Conservation (phyloP, 1,140 invertebrate genomes). For the Zaprionus lachaisei region DNA sequence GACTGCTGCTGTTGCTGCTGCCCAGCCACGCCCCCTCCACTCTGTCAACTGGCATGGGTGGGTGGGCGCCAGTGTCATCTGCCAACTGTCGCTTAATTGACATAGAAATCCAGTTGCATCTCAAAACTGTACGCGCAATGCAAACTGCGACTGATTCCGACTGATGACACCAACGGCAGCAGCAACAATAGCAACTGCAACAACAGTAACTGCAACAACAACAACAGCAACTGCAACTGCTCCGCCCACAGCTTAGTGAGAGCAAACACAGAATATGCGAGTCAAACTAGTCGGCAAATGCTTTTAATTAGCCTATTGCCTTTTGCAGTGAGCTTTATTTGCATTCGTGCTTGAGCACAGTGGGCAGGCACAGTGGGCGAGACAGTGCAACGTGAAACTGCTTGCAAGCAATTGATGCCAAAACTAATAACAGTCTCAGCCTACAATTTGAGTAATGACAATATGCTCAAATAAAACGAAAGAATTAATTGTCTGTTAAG, state of each 20-base stretch:
- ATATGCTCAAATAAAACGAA: not conserved
- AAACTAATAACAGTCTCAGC: not conserved
- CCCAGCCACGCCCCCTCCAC: not conserved
- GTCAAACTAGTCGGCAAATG: constrained; percentile 62
- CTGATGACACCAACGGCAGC: constrained; percentile 26
- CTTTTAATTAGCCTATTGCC: constrained; percentile 73
- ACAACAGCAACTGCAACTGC: not conserved
- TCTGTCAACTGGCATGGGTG: constrained; percentile 22
- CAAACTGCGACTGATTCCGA: constrained; percentile 36
- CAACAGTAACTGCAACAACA: not conserved
- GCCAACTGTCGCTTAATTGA: constrained; percentile 56
- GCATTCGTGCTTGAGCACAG: constrained; percentile 37
- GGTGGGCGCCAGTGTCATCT: constrained; percentile 26
- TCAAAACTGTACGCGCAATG: constrained; percentile 26
- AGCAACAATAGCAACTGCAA: not conserved
- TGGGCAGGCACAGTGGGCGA: constrained; percentile 3
- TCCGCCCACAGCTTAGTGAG: constrained; percentile 25
- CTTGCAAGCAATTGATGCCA: not conserved
- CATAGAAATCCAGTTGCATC: constrained; percentile 72
- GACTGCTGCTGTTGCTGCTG: not conserved
- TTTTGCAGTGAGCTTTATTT: constrained; percentile 63
- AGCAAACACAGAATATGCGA: constrained; percentile 7
- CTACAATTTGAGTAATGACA: not conserved
- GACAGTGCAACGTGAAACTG: not conserved
- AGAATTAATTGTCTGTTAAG: not conserved